These are phyloP conservation scores for Sebastes itinus DNA, from an alignment of 2,797 vertebrate species.

Conservation along the genomic window DNA sequence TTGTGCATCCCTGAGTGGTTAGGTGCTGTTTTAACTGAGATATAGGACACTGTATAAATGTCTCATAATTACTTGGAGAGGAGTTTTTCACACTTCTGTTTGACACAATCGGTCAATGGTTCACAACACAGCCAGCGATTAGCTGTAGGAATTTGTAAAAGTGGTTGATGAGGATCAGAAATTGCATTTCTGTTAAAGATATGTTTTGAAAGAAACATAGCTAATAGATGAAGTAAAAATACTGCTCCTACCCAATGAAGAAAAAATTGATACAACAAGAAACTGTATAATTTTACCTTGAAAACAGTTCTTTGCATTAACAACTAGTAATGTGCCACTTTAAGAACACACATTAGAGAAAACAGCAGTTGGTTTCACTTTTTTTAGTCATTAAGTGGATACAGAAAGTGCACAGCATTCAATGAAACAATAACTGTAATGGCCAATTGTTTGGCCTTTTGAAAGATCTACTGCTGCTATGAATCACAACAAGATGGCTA, in stretches of 20 bases:
- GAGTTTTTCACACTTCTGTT: conserved; percentile 45
- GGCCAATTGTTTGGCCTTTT: conserved; percentile 60
- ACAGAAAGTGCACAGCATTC: conserved; percentile 12
- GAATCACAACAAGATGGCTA: conserved; percentile 67
- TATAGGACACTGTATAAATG: conserved; percentile 43
- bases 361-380: neutral
- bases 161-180: neutral
- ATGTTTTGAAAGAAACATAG: neutral
- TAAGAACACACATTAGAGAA: neutral
- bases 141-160: neutral
- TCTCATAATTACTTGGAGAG: conserved; percentile 32
- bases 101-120: conserved; percentile 16
- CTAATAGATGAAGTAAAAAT: neutral
- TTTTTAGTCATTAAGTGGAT: neutral
- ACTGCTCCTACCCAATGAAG: neutral
- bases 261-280: neutral
- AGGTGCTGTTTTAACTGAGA: conserved; percentile 50
- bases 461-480: conserved; percentile 67
- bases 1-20: conserved; percentile 43
- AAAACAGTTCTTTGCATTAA: neutral
- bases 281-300: neutral
- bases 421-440: conserved; percentile 72
- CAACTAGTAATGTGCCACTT: neutral
- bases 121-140: neutral
- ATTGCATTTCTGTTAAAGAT: neutral